Evolutionary conservation across 2,113 vertebrate species (phyloP).

Genomic region (Cathartes aura): DNA sequence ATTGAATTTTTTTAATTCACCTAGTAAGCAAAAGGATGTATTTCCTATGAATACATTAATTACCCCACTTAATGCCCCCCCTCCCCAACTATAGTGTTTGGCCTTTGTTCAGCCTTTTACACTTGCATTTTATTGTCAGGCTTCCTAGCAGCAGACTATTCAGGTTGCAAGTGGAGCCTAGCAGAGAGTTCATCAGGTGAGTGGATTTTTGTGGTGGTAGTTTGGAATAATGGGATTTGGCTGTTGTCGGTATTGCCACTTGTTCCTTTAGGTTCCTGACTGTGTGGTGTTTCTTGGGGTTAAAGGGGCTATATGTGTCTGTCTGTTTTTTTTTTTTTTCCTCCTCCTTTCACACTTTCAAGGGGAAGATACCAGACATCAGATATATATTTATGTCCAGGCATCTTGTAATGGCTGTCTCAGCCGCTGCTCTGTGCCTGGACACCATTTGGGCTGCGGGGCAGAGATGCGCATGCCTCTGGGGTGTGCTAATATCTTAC

Average conservation of each 20-base stretch:
- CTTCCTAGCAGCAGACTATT: slow-evolving; percentile 39
- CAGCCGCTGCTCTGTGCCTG: background rate
- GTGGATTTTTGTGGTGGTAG: slow-evolving; percentile 10
- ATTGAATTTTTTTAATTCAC: background rate
- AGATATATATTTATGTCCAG: background rate
- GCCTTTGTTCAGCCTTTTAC: slow-evolving; percentile 4
- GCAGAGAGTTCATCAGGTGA: slow-evolving; percentile 6
- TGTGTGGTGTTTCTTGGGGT: background rate
- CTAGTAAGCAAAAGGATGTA: background rate
- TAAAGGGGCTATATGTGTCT: background rate
- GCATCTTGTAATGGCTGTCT: background rate
- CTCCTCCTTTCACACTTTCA: background rate
- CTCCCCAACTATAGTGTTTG: background rate
- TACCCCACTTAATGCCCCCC: background rate
- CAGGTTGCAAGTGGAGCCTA: slow-evolving; percentile 17
- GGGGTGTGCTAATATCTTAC: background rate
- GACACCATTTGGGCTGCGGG: background rate
- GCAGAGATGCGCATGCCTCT: background rate
- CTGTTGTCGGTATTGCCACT: background rate
- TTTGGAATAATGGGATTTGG: background rate
- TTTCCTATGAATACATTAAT: background rate
- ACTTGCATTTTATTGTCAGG: slow-evolving; percentile 57
- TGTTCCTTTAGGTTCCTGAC: background rate
- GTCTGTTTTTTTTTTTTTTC: background rate
- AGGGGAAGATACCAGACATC: background rate